phyloP scores from a whole-genome alignment of 2,113 vertebrate genomes.

The Neotoma lepida region DNA sequence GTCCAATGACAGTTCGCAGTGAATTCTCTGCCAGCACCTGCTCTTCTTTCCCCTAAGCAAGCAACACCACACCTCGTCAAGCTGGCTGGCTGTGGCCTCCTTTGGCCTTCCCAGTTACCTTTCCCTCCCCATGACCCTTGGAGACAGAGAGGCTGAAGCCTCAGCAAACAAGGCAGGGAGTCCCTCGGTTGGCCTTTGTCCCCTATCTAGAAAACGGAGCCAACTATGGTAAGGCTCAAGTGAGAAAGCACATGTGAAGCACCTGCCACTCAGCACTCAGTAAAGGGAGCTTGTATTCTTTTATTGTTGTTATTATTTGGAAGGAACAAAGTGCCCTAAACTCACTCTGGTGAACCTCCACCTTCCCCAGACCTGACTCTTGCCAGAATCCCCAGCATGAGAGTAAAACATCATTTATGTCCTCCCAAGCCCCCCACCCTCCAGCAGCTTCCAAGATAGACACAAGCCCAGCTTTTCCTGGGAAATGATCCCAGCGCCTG shows the following conservation, averaged over 20 bases:
- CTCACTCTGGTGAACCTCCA: neutral
- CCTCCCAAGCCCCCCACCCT: neutral
- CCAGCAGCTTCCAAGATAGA: neutral
- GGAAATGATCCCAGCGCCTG: constrained; percentile 17
- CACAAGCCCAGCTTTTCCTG: neutral
- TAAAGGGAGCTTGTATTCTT: constrained; percentile 53
- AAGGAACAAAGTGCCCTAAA: neutral
- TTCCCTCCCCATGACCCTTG: neutral
- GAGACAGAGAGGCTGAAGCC: neutral
- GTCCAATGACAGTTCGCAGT: neutral
- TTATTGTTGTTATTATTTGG: constrained; percentile 11
- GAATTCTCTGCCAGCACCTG: neutral
- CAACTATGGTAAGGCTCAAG: neutral
- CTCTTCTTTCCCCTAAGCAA: neutral
- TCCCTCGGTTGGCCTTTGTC: neutral
- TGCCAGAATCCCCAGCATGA: neutral
- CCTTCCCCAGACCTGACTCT: neutral
- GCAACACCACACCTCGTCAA: neutral
- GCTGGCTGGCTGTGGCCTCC: neutral
- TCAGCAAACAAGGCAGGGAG: neutral
- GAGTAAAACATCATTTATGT: neutral
- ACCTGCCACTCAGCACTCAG: constrained; percentile 37
- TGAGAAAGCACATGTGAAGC: neutral
- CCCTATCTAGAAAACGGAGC: constrained; percentile 22
- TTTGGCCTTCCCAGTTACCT: neutral